phyloP scores from a whole-genome alignment of 2,113 vertebrate genomes.

The Anarrhichthys ocellatus region DNA sequence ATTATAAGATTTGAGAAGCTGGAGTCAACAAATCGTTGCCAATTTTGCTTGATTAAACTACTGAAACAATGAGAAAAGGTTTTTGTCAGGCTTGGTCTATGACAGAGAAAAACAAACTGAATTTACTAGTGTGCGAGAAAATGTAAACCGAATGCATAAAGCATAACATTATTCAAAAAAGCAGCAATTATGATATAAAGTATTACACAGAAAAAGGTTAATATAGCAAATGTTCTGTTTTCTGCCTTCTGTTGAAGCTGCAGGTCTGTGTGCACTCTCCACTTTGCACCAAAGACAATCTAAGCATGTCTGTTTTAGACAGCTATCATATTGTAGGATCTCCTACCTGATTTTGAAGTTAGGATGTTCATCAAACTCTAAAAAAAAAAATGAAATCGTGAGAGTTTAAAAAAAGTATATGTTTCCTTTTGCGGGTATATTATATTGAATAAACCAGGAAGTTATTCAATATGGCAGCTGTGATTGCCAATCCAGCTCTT shows the following conservation, averaged over 20 bases:
- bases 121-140: no score
- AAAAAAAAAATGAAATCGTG: background rate
- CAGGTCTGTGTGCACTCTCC: background rate
- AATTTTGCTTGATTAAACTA: background rate
- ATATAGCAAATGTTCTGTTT: background rate
- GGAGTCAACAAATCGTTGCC: background rate
- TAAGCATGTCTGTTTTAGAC: background rate
- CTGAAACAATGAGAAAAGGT: background rate
- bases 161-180: background rate
- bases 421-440: background rate
- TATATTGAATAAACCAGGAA: background rate
- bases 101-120: background rate
- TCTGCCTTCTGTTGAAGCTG: background rate
- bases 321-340: background rate
- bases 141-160: background rate
- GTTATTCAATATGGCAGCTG: background rate
- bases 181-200: background rate
- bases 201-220: background rate
- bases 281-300: background rate
- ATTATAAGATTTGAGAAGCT: background rate
- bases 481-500: background rate
- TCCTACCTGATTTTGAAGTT: background rate
- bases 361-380: rapidly evolving
- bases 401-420: background rate
- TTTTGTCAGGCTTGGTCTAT: background rate